Percentiles rank a stretch among this genome's conserved stretches.
Conservation (phyloP, 1,140 invertebrate species). For the Chironomus tepperi region DNA sequence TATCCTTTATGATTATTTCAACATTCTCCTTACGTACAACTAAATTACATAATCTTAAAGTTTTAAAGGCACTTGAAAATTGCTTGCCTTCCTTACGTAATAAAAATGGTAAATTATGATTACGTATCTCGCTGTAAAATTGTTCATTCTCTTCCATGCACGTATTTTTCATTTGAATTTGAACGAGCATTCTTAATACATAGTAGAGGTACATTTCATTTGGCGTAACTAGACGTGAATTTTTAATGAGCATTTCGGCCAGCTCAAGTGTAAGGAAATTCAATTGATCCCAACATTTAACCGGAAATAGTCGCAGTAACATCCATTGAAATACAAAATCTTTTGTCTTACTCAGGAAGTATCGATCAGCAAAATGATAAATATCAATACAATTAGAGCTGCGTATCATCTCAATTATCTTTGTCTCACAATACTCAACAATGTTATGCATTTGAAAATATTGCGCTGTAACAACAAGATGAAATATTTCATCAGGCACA, state of each 20-base stretch:
- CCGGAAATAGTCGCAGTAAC: background rate
- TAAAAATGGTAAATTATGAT: background rate
- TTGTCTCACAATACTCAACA: background rate
- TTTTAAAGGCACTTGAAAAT: background rate
- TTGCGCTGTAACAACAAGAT: background rate
- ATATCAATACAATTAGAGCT: background rate
- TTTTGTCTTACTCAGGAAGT: background rate
- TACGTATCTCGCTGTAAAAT: background rate
- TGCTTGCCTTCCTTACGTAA: background rate
- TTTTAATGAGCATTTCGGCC: background rate
- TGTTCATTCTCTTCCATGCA: background rate
- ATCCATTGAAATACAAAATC: background rate
- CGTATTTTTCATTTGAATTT: background rate
- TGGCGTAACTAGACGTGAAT: background rate
- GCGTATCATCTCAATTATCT: background rate
- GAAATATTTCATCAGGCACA: background rate
- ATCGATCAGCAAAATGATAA: constrained; percentile 6
- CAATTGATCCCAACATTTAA: background rate
- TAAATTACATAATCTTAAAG: background rate
- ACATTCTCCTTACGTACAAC: background rate
- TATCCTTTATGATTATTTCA: background rate
- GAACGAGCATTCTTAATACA: background rate
- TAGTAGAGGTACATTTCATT: constrained; percentile 6
- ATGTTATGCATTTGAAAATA: background rate
- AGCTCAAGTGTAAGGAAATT: background rate